Percentiles rank a stretch among this genome's conserved stretches.
phyloP scores from a whole-genome alignment of 2,113 vertebrate genomes.

The Dicaeum eximium region DNA sequence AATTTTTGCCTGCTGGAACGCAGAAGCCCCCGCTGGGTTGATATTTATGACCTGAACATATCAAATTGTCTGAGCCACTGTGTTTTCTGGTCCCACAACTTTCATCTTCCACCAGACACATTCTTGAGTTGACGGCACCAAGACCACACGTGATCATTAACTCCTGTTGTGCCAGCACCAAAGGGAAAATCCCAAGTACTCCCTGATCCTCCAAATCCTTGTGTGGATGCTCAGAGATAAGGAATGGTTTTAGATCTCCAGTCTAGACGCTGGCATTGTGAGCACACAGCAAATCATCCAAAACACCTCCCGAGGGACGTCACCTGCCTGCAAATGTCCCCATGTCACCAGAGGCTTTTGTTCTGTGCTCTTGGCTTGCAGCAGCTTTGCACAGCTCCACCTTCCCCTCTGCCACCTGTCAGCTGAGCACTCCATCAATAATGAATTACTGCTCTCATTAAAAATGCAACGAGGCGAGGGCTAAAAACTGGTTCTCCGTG shows the following conservation, averaged over 20 bases:
- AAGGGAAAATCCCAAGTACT: neutral
- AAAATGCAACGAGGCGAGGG: neutral
- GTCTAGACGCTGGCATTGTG: fast-evolving
- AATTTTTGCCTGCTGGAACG: neutral
- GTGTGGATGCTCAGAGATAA: neutral
- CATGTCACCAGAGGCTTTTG: fast-evolving
- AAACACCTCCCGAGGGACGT: neutral
- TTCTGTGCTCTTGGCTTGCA: neutral
- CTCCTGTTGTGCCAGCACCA: fast-evolving
- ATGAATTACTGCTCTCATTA: neutral
- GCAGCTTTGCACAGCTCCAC: neutral
- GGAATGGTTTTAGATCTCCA: neutral
- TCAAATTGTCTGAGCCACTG: neutral
- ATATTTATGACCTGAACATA: neutral
- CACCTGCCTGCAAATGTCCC: fast-evolving
- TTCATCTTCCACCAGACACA: neutral
- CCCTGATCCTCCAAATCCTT: neutral
- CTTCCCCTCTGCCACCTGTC: neutral
- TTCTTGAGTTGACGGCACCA: neutral
- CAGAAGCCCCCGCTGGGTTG: neutral
- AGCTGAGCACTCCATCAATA: neutral
- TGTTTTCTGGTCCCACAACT: neutral
- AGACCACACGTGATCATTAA: neutral
- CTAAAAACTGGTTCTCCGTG: neutral
- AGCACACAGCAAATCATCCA: neutral